Conservation (phyloP, 2,888 invertebrate genomes). For the Cylloceria caligata region DNA sequence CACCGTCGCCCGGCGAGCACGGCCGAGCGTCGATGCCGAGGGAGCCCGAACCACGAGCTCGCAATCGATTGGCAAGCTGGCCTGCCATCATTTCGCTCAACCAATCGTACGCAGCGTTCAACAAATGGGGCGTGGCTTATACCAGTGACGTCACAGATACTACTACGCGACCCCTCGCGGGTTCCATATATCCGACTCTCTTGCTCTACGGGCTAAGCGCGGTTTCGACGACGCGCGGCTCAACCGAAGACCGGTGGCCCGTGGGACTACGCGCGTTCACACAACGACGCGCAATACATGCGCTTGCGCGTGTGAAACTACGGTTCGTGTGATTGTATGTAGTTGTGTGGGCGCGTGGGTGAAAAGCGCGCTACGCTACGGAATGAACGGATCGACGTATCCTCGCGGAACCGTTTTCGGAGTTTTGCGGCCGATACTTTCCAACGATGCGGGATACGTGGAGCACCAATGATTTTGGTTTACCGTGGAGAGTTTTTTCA, state of each 20-base stretch:
- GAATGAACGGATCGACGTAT: conserved; percentile 22
- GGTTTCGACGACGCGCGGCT: conserved; percentile 33
- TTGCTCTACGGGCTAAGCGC: conserved; percentile 28
- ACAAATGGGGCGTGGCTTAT: conserved; percentile 74
- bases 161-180: conserved; percentile 78
- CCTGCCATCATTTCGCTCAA: conserved; percentile 83
- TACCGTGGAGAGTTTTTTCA: neutral
- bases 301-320: conserved; percentile 46
- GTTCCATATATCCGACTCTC: conserved; percentile 54
- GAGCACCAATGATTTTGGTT: neutral
- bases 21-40: conserved; percentile 56
- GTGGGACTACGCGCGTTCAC: conserved; percentile 43
- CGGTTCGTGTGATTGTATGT: neutral
- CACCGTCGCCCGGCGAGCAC: conserved; percentile 9
- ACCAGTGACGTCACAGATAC: conserved; percentile 77
- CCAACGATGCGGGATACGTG: neutral
- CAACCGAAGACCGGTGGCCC: conserved; percentile 38
- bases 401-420: conserved; percentile 31
- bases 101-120: conserved; percentile 76
- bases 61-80: conserved; percentile 83
- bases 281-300: conserved; percentile 53
- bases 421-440: neutral
- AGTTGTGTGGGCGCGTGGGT: neutral
- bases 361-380: conserved; percentile 36
- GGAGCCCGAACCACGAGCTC: conserved; percentile 72